Base-by-base conservation (phyloP, 2,888 invertebrate genomes). In the Eubasilissa splendida region DNA sequence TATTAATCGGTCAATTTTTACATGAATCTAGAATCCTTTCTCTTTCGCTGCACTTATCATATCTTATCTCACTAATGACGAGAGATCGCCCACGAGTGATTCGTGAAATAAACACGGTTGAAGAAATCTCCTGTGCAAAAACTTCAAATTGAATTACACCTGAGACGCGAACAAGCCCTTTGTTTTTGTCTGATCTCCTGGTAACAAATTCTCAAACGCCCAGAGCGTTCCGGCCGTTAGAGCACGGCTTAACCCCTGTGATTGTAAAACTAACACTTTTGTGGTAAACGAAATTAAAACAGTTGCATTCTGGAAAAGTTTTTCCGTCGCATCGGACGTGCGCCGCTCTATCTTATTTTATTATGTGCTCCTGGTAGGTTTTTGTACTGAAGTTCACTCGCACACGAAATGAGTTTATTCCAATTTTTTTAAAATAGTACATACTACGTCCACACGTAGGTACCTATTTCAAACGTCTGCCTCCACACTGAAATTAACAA, bases 131-230 rank as follows among this genome's bases (percentile, higher is more conserved):
- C 68, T 22, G 66, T 73, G 75, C 31, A 81, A 81, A 42, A 79
- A 79, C 81, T 83, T 81, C 56, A 75, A 79, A 81, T 81, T 81
- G 77, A 83, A 83, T 81, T 81, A 81, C 75, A 81, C 79, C 80
- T 82, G 76, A 81, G 76, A 71, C 10, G 70, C 74, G 79, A 65
- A 53, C n/a, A 60, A 66, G 63, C 31, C 82, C 77, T 66, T 68
- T 79, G 76, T 77, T 76, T 81, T 81, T 77, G 73, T 82, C 79
- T 74, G 76, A 79, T 79, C 71, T 65, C 63, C 73, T 66, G 59
- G 76, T 76, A 60, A 54, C 68, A 76, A 80, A 74, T 80, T 76
- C 53, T 50, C 71, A 68, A 76, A 76, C 54, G 73, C n/a, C 79
- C 14, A 54, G 63, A 74, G 68, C 63, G 66, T 79, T 66, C 56